Percentiles rank a stretch among this genome's conserved stretches.
Evolutionary conservation across 2,888 invertebrate species (phyloP).

Genomic region (Arrhopalites spinosus): DNA sequence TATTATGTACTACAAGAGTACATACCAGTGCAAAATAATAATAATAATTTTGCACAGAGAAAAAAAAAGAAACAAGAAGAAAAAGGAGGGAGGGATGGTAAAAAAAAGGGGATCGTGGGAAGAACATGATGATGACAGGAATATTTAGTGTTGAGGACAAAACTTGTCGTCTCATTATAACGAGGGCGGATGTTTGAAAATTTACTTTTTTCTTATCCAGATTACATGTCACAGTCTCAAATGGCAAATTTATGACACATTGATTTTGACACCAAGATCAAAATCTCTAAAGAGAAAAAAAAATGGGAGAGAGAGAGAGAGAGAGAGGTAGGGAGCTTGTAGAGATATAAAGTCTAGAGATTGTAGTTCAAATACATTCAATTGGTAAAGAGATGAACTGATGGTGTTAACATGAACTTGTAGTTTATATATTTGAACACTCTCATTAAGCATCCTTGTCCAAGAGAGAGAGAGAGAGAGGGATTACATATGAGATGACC

Average conservation of each 20-base stretch:
- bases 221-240: conserved; percentile 2
- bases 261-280: conserved; percentile 17
- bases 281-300: not conserved
- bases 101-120: conserved; percentile 20
- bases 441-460: conserved; percentile 4
- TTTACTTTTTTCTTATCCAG: conserved; percentile 3
- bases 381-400: not conserved
- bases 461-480: not conserved
- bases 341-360: no score
- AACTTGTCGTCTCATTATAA: conserved; percentile 2
- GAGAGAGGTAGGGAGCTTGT: no score
- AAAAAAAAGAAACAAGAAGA: not conserved
- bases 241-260: conserved; percentile 7
- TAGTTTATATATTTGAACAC: not conserved
- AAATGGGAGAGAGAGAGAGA: not conserved
- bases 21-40: no score
- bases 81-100: not conserved
- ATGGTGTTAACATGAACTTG: not conserved
- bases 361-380: no score
- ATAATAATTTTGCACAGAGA: not conserved
- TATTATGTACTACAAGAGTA: no score
- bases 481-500: not conserved
- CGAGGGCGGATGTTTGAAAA: conserved; percentile 16
- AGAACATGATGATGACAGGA: conserved; percentile 11
- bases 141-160: not conserved